Evolutionary conservation across 1,140 invertebrate genomes (phyloP).

Genomic region (Acromyrmex echinatior): DNA sequence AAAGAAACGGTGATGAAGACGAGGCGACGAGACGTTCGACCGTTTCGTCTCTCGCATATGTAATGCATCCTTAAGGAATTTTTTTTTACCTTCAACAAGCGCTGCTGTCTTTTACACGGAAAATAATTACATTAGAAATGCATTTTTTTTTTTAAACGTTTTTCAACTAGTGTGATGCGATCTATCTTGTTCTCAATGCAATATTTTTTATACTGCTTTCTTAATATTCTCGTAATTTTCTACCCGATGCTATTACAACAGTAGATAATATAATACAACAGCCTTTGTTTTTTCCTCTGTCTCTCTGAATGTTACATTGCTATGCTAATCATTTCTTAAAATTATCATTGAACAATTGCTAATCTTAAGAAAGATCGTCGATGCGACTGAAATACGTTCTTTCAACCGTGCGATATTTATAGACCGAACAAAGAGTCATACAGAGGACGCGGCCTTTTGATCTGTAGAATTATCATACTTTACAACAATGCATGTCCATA

Average conservation of each 20-base stretch:
- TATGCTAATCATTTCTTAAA: neutral
- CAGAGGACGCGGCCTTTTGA: neutral
- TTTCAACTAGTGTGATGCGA: neutral
- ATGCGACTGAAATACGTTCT: neutral
- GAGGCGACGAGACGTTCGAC: constrained; percentile 64
- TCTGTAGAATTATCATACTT: constrained; percentile 17
- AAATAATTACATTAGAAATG: constrained; percentile 12
- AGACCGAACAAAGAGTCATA: neutral
- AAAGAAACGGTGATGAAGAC: constrained; percentile 31
- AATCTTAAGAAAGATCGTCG: neutral
- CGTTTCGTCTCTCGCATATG: constrained; percentile 78
- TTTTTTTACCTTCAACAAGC: constrained; percentile 1
- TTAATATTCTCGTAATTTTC: constrained; percentile 1
- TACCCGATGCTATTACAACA: neutral
- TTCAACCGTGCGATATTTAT: constrained; percentile 14
- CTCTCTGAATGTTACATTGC: neutral
- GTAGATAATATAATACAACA: neutral
- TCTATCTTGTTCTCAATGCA: neutral
- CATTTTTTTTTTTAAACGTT: neutral
- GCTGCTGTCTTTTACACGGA: neutral
- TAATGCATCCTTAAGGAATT: constrained; percentile 70
- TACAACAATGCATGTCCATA: neutral
- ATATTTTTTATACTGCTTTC: neutral
- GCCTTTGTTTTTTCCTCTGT: neutral
- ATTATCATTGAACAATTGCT: constrained; percentile 19